Base-by-base conservation (phyloP, 2,888 invertebrate species). In the Conistra vaccinii region DNA sequence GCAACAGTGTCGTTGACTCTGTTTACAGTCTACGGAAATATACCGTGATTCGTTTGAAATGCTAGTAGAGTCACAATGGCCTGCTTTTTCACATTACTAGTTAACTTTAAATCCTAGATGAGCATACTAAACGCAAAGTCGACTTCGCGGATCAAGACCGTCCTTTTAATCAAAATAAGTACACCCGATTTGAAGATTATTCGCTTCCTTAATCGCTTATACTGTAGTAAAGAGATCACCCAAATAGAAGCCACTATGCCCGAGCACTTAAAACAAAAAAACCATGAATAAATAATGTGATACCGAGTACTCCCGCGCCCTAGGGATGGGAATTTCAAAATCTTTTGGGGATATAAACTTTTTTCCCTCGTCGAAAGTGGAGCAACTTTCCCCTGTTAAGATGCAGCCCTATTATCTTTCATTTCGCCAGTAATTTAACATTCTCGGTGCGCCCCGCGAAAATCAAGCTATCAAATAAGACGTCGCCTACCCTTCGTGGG, bases 341-440 rank as follows among this genome's bases (percentile, higher is more conserved):
- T 94, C 95, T 95, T 95, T 93, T 90, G 94, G 94, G 94, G 92
- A 91, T 92, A 89, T 90, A 89, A 95, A 94, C 90, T 95, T 95
- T 93, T 94, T 94, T 93, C 92, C 93, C 91, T 83, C 65, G 4
- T 70, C 72, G 53, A 93, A 93, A 93, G 89, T 91, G 87, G 90
- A 89, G 84, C 90, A 93, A 93, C 91, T 95, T 93, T 92, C 89
- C 92, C 91, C 92, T 89, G 92, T 92, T 93, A 93, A 93, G 93
- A 93, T 92, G 93, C 93, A 90, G 92, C 90, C 92, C 96, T 94
- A 96, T 96, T 96, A 96, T 96, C 96, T 96, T 96, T 96, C 95
- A 96, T 96, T 96, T 96, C 95, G 91, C 92, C 91, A 91, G 95
- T 95, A 96, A 96, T 96, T 96, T 96, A 95, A 95, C 96, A 96